A percentile compares a stretch with the other conserved stretches of the same genome.
Conservation (phyloP, 2,888 invertebrate genomes). For the Caenorhabditis sinica region DNA sequence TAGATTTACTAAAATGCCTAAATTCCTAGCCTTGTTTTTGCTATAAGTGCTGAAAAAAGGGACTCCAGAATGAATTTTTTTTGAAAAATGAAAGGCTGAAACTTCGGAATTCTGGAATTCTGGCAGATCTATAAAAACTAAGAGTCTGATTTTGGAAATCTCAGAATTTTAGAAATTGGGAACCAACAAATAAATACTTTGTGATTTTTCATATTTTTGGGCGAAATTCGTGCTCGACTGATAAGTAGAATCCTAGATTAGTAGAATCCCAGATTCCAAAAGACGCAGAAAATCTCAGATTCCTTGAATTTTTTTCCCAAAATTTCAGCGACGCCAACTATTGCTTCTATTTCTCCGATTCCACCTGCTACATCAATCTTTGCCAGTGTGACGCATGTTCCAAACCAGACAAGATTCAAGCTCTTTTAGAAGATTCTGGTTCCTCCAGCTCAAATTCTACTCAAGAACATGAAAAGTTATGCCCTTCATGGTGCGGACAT, state of each 20-base stretch:
- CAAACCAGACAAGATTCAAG: constrained; percentile 30
- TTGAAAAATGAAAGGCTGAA: too few relatives aligned
- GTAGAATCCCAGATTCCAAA: background rate
- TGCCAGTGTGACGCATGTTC: constrained; percentile 66
- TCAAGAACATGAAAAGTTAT: constrained; percentile 21
- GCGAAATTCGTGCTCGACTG: too few relatives aligned
- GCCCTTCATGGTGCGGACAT: constrained; percentile 63
- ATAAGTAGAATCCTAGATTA: too few relatives aligned
- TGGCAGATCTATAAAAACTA: background rate
- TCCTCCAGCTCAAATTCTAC: constrained; percentile 28
- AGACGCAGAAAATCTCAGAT: background rate
- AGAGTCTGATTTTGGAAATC: background rate
- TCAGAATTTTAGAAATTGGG: background rate
- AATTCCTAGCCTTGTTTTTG: too few relatives aligned
- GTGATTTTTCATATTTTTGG: too few relatives aligned
- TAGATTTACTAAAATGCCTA: too few relatives aligned
- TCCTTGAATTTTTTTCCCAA: background rate
- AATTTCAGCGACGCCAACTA: constrained; percentile 68
- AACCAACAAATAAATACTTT: too few relatives aligned
- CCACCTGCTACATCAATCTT: constrained; percentile 65
- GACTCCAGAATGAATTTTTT: too few relatives aligned
- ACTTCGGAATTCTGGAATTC: background rate
- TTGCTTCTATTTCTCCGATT: constrained; percentile 70
- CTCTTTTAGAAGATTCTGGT: constrained; percentile 28
- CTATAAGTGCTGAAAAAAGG: too few relatives aligned